These are phyloP conservation scores for Gallinago solitaria DNA, from an alignment of 2,797 vertebrate species.

Conservation along the genomic window DNA sequence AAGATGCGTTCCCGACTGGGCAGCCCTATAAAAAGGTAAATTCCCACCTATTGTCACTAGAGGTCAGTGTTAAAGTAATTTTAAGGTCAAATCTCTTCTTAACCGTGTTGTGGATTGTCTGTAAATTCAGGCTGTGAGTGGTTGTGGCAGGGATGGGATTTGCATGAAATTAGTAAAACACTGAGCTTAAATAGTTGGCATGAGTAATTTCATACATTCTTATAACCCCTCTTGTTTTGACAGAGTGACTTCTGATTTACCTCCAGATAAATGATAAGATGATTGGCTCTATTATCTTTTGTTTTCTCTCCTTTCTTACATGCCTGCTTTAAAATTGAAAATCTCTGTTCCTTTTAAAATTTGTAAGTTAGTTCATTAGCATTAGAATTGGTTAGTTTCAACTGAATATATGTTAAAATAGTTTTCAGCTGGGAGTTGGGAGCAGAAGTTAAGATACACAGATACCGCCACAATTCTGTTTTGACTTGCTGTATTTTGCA, in stretches of 20 bases:
- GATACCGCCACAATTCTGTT: neutral
- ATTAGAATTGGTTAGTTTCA: neutral
- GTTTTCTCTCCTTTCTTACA: neutral
- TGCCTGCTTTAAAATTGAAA: neutral
- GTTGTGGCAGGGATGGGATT: neutral
- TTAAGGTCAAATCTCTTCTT: neutral
- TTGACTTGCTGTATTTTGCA: neutral
- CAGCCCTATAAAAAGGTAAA: neutral
- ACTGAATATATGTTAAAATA: neutral
- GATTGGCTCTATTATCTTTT: neutral
- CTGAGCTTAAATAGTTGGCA: neutral
- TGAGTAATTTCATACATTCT: neutral
- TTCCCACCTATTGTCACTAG: slow-evolving; percentile 7
- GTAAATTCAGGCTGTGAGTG: neutral
- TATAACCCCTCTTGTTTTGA: neutral
- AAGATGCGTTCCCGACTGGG: neutral
- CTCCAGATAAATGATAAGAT: neutral
- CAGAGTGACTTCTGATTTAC: neutral
- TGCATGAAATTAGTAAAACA: neutral
- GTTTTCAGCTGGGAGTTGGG: neutral
- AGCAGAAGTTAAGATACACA: neutral
- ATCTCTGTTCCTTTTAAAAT: neutral
- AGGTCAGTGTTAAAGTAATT: slow-evolving; percentile 24
- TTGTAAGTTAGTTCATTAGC: neutral
- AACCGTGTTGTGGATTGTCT: neutral